These are phyloP conservation scores for Agrotis segetum DNA, from an alignment of 2,888 invertebrate species.

Conservation along the genomic window DNA sequence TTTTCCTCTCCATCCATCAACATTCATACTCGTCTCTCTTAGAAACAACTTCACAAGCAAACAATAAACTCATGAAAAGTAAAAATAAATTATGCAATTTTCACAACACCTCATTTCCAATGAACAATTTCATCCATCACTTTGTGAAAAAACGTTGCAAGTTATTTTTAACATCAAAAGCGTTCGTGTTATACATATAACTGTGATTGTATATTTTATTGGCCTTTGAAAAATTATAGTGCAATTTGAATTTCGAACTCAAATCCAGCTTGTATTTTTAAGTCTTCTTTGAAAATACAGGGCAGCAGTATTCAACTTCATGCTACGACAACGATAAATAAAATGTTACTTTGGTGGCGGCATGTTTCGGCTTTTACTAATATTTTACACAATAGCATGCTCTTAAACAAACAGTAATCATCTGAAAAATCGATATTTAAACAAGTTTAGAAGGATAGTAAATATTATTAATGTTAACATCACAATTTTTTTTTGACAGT, in stretches of 20 bases:
- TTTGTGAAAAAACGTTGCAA: constrained; percentile 23
- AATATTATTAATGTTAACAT: no score
- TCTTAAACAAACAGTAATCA: no score
- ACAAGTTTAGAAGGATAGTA: no score
- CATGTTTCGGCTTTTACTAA: no score
- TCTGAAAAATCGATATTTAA: no score
- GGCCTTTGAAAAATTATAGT: constrained; percentile 15
- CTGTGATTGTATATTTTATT: constrained; percentile 7
- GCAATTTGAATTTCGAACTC: constrained; percentile 27
- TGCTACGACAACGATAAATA: no score
- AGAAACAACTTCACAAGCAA: not conserved
- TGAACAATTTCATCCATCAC: constrained; percentile 14
- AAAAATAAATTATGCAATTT: constrained; percentile 35
- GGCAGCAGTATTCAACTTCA: not conserved
- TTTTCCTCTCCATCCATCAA: no score
- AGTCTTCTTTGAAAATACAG: constrained; percentile 20
- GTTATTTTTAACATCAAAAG: constrained; percentile 38
- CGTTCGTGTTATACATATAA: constrained; percentile 6
- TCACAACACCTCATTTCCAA: constrained; percentile 8
- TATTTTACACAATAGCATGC: no score
- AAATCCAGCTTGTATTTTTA: constrained; percentile 38
- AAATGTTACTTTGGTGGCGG: no score
- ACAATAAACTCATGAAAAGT: not conserved
- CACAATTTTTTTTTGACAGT: no score
- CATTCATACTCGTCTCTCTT: no score